Evolutionary conservation across 2,888 invertebrate genomes (phyloP), one percentile per base, ranked within the genome.

Genomic region (Eremobia ochroleuca): DNA sequence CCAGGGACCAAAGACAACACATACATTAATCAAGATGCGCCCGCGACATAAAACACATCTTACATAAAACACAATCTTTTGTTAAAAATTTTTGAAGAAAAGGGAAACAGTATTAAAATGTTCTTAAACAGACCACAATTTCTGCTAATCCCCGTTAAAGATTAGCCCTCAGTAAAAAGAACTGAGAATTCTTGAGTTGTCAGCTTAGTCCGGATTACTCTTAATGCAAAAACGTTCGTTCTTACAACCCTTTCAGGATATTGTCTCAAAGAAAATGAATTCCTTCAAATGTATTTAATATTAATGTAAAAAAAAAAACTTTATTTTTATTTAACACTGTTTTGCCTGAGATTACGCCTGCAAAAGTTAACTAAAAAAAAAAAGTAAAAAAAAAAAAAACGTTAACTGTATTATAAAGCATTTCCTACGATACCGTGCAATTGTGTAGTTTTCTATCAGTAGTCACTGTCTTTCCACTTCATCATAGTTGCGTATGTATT

Each of bases 191-290:
- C n/a, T 76, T 25, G 18, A 62, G 76, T 52, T 43, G 40, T 52
- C 62, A 28, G 61, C 40, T 76, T 52, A 77, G 40, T 34, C 1
- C 1, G 40, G 75, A 76, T 76, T 75, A 75, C 28, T 31, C 2
- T 61, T 9, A 61, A 40, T 52, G 21, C 18, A 62, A 76, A 46
- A 75, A 31, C 0, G 6, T 52, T 76, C 46, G 15, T 52, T 62
- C 31, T 18, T 15, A 11, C 15, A 52, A 34, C 2, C 31, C 40
- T 62, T 62, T 77, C 1, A n/a, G 49, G n/a, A 18, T 15, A 61
- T 43, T 76, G n/a, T 61, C 37, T 52, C 0, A 4, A 31, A n/a
- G 4, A 62, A 77, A 34, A 76, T 34, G 2, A 4, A n/a, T 25
- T 61, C 9, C 1, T 59, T 61, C 1, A 58, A 28, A 73, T 37